Evolutionary conservation across 2,113 vertebrate genomes (phyloP).

Genomic region (Cyanoliseus patagonus): DNA sequence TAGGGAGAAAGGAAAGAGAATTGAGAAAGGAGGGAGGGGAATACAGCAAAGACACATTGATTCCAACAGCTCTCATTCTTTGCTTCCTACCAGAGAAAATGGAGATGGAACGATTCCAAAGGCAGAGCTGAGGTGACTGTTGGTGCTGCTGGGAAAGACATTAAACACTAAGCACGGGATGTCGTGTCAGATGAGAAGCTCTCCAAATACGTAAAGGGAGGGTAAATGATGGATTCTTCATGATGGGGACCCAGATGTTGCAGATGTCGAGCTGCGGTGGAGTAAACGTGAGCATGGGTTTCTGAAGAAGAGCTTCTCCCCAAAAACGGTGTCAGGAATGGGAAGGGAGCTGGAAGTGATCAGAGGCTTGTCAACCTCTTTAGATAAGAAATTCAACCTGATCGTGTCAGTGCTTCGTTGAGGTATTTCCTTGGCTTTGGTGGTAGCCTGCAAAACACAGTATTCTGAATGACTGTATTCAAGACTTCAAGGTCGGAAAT

Average conservation of each 20-base stretch:
- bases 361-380: neutral
- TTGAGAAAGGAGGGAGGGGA: neutral
- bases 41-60: neutral
- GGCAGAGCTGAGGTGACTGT: neutral
- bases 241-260: neutral
- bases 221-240: fast-evolving
- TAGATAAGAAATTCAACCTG: neutral
- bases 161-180: neutral
- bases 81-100: neutral
- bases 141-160: neutral
- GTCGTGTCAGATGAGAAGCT: fast-evolving
- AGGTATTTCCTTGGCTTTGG: neutral
- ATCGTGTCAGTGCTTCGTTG: fast-evolving
- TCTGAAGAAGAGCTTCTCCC: neutral
- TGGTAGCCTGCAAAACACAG: neutral
- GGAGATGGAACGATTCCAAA: neutral
- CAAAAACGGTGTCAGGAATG: fast-evolving
- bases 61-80: neutral
- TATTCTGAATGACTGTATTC: neutral
- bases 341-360: fast-evolving
- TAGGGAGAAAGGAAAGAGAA: neutral
- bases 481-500: neutral
- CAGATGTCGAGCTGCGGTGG: neutral
- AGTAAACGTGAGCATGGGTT: fast-evolving
- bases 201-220: neutral